Evolutionary conservation across 1,140 invertebrate species (phyloP).

Genomic region (Lamellibrachia luymesi): DNA sequence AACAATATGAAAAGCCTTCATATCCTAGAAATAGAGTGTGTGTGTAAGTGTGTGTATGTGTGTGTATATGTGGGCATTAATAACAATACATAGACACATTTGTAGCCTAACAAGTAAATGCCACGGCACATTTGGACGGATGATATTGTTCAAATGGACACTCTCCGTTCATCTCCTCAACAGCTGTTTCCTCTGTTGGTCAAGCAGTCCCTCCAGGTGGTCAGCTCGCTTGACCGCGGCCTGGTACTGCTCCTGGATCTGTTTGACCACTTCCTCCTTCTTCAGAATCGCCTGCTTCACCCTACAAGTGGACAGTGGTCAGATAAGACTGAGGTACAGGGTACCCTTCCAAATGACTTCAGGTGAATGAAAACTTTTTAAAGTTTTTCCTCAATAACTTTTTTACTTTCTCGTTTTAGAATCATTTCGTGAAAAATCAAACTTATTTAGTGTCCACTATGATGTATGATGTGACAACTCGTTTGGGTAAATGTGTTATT

Average conservation of each 20-base stretch:
- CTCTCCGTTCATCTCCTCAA: conserved; percentile 25
- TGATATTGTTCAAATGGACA: background rate
- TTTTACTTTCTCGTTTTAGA: background rate
- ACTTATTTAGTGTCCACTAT: too few relatives aligned
- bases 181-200: conserved; percentile 56
- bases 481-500: too few relatives aligned
- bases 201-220: conserved; percentile 54
- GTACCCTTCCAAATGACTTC: too few relatives aligned
- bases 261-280: conserved; percentile 55
- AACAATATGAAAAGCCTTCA: background rate
- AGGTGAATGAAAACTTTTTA: background rate
- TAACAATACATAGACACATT: too few relatives aligned
- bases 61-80: too few relatives aligned
- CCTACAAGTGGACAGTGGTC: conserved; percentile 35
- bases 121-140: background rate
- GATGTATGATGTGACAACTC: too few relatives aligned
- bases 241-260: conserved; percentile 53
- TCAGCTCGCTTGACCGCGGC: conserved; percentile 56
- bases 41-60: too few relatives aligned
- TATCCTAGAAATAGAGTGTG: background rate
- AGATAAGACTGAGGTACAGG: too few relatives aligned
- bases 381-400: background rate
- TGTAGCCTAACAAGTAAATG: background rate
- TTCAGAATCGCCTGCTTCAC: conserved; percentile 57
- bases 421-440: too few relatives aligned